A percentile compares a stretch with the other conserved stretches of the same genome.
Evolutionary conservation across 2,113 vertebrate genomes (phyloP).

Genomic region (Crotalus horridus): DNA sequence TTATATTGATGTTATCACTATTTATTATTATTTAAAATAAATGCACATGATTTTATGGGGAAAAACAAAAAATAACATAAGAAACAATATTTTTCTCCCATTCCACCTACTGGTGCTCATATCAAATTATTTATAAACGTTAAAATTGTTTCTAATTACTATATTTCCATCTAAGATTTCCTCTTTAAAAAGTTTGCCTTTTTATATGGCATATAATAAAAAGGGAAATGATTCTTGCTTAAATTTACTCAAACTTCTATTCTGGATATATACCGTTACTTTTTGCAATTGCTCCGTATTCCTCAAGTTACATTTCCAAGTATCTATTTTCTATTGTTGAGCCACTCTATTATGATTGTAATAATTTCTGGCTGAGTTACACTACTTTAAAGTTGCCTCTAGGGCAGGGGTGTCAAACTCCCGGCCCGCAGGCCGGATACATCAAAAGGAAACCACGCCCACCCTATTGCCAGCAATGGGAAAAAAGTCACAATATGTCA

Average conservation of each 20-base stretch:
- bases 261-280: neutral
- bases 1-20: neutral
- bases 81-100: neutral
- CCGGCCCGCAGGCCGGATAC: too few species aligned
- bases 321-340: neutral
- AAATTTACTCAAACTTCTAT: neutral
- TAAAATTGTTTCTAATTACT: neutral
- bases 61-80: neutral
- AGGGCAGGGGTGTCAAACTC: too few species aligned
- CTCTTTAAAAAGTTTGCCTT: neutral
- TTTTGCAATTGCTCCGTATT: neutral
- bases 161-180: neutral
- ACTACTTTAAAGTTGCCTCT: neutral
- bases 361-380: neutral
- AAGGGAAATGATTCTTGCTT: neutral
- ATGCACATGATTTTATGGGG: neutral
- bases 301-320: neutral
- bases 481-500: too few species aligned
- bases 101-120: neutral
- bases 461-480: too few species aligned
- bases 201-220: neutral
- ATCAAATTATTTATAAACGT: neutral
- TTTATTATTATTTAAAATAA: neutral
- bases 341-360: neutral
- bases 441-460: too few species aligned